A percentile compares a stretch with the other conserved stretches of the same genome.
Conservation (phyloP, 2,113 vertebrate genomes). For the Cygnus buccinator region DNA sequence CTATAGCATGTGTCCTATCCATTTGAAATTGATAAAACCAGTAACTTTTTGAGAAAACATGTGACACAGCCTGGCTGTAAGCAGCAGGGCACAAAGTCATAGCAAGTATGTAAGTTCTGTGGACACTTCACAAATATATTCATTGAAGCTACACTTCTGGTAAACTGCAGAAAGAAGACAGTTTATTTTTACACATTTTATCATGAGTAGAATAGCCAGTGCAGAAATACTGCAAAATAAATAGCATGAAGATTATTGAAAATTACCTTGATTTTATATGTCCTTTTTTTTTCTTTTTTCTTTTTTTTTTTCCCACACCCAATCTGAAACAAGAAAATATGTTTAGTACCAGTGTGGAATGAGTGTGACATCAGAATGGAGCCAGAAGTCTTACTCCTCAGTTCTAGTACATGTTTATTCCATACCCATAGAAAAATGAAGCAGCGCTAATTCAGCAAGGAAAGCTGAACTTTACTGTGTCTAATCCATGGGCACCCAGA, state of each 20-base stretch:
- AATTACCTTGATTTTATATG: not conserved
- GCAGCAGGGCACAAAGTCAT: not conserved
- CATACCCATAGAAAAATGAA: not conserved
- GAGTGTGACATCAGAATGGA: not conserved
- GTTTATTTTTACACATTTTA: conserved; percentile 36
- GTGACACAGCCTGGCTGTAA: not conserved
- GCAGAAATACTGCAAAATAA: conserved; percentile 68
- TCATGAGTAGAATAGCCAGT: not conserved
- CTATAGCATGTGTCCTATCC: not conserved
- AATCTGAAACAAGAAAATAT: not conserved
- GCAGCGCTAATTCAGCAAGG: not conserved
- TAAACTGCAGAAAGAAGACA: not conserved
- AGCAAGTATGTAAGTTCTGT: not conserved
- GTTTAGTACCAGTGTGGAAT: not conserved
- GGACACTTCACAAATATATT: not conserved
- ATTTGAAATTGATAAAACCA: not conserved
- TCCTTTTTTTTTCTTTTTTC: not conserved
- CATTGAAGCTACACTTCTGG: not conserved
- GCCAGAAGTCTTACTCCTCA: not conserved
- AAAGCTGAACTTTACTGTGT: not conserved
- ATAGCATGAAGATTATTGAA: conserved; percentile 57
- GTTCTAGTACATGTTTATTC: not conserved
- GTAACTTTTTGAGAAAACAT: not conserved
- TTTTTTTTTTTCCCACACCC: not conserved
- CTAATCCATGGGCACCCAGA: not conserved